phyloP scores from a whole-genome alignment of 2,113 vertebrate species.

The Artemisiospiza belli region DNA sequence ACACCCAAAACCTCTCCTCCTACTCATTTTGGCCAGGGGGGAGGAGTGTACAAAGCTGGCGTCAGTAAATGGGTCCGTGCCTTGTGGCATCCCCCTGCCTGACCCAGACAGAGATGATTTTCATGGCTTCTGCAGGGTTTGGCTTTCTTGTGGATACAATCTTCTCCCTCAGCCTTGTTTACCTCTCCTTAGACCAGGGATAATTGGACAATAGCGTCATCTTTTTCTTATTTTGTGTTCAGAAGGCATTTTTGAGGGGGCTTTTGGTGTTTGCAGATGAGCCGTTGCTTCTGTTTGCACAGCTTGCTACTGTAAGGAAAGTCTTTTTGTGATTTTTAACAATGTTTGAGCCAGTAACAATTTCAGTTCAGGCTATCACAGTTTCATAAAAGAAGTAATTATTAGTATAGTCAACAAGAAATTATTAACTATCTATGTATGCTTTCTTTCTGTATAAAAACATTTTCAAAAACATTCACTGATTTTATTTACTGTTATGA shows the following conservation, averaged over 20 bases:
- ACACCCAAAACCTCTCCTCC: neutral
- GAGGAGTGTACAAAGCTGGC: neutral
- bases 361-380: neutral
- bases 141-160: neutral
- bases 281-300: neutral
- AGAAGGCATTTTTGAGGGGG: neutral
- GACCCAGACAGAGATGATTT: neutral
- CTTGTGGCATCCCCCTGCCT: neutral
- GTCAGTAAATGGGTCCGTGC: neutral
- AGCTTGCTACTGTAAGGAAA: neutral
- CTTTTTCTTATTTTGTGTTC: neutral
- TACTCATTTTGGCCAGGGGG: rapidly evolving
- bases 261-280: neutral
- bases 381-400: neutral
- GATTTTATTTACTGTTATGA: neutral
- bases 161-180: no score
- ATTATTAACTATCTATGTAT: neutral
- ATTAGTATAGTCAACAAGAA: neutral
- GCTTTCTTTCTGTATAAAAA: neutral
- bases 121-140: neutral
- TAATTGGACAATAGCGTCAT: neutral
- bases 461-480: neutral
- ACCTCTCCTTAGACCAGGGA: neutral
- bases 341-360: neutral
- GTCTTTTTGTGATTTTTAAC: neutral